Base-by-base conservation (phyloP, 2,797 vertebrate species). In the Astyanax mexicanus region DNA sequence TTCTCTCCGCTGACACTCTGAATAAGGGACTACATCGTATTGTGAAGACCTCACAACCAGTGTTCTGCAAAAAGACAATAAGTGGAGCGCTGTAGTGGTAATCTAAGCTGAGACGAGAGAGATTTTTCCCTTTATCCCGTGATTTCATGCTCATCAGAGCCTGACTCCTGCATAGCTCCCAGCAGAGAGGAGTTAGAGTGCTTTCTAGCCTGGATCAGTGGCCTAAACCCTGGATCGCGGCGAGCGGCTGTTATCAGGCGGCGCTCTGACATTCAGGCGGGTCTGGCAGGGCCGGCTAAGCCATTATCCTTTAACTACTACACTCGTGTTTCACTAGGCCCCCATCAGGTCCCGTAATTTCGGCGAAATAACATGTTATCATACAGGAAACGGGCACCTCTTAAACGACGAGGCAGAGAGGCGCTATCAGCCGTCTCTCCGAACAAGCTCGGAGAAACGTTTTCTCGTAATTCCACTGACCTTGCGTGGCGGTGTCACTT, bases 381-480 rank as follows among this genome's bases (percentile, higher is more conserved):
- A 54, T 69, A 87, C 89, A 92, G 93, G 90, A 91, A 92, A 89
- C 81, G 81, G 86, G 89, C 89, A 90, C 80, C 81, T 68, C 15
- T 0, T 47, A 29, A 88, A 90, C 40, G 86, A 88, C 82, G 72
- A 86, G 77, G 79, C 78, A 89, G 89, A 88, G 89, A 91, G 89
- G 66, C 25, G 85, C 83, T 90, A 89, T 75, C 77, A 81, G 86
- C 87, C 87, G 85, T 79, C 82, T 60, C 85, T 77, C 58, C 86
- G 84, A 89, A 89, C 87, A 90, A 89, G 88, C 83, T 80, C 86
- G 86, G 91, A 88, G 91, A 89, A 90, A 93, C 90, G 69, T 78
- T 80, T 77, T 73, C 64, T 88, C 84, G 88, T 94, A 92, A 92
- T 91, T 88, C 79, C 69, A 77, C 51, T 86, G 93, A 93, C 92